phyloP scores from a whole-genome alignment of 2,888 invertebrate species.

The Microplitis manilae region DNA sequence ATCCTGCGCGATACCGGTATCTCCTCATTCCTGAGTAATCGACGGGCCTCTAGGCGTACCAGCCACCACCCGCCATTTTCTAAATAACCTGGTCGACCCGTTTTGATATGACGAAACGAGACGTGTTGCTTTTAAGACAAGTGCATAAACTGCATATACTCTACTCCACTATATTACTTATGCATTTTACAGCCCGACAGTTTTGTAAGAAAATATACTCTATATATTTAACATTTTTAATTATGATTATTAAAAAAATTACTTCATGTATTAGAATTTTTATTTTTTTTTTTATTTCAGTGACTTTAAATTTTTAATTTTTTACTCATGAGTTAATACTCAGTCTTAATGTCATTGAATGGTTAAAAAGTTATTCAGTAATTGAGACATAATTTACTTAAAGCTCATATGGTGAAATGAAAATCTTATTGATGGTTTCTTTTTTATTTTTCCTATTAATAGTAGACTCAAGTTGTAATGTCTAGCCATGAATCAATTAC shows the following conservation, averaged over 20 bases:
- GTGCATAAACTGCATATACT: constrained; percentile 21
- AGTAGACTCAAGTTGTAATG: background rate
- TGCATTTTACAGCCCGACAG: background rate
- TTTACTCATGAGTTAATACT: background rate
- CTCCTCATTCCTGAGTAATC: constrained; percentile 71
- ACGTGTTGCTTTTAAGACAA: constrained; percentile 31
- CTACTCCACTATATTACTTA: background rate
- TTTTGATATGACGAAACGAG: constrained; percentile 52
- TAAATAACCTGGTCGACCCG: constrained; percentile 58
- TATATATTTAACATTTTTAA: background rate
- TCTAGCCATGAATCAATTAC: background rate
- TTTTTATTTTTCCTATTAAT: background rate
- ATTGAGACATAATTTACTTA: constrained; percentile 10
- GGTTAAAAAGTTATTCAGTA: background rate
- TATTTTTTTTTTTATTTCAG: background rate
- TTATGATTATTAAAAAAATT: background rate
- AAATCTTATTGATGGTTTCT: constrained; percentile 42
- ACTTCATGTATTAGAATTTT: background rate
- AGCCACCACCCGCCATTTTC: constrained; percentile 64
- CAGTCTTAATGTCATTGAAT: background rate
- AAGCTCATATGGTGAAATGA: constrained; percentile 23
- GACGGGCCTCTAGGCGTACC: constrained; percentile 62
- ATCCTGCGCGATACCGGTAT: constrained; percentile 67
- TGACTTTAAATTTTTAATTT: background rate
- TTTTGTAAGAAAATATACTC: background rate